Evolutionary conservation across 2,888 invertebrate species (phyloP), one percentile per base, ranked within the genome.

Genomic region (Cataglyphis cursor): DNA sequence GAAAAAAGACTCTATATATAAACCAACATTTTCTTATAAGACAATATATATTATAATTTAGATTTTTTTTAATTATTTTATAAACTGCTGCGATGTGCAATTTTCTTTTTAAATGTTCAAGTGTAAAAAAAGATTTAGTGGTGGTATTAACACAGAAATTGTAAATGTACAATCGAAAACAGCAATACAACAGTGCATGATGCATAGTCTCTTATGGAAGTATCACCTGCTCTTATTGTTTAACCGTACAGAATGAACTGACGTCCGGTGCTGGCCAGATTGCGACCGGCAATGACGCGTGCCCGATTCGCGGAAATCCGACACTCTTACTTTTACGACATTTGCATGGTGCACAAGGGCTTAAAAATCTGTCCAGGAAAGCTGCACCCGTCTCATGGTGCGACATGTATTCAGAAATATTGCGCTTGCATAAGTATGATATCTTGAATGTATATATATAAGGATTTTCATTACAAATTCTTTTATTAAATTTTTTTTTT

Each of bases 171-270:
- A 57, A 70, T 70, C 65, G 70, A 57, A 74, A 88, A 70, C 57
- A 54, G 64, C n/a, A 12, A 41, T 57, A 28, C 18, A 38, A 21
- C 21, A 64, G 31, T 12, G 24, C 66, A 12, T 21, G 70, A 51
- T 81, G n/a, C 83, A 57, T 82, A 62, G 74, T 88, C 82, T 83
- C 64, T 70, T 78, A 72, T 68, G 57, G n/a, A 61, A 57, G 62
- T 90, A 88, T 91, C 92, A 93, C 92, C 93, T 93, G 93, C 93
- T 88, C 85, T 84, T 87, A 89, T 90, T 92, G 92, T 92, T 90
- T 89, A 83, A 86, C 86, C 75, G 83, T 87, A 82, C 81, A 85
- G 85, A 82, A 80, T 66, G 85, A 81, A 83, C 83, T 57, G 65
- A 78, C 86, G 85, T 90, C 86, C 84, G 85, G 88, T 85, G 81